Conservation (phyloP, 2,113 vertebrate species). For the Centropus bengalensis region DNA sequence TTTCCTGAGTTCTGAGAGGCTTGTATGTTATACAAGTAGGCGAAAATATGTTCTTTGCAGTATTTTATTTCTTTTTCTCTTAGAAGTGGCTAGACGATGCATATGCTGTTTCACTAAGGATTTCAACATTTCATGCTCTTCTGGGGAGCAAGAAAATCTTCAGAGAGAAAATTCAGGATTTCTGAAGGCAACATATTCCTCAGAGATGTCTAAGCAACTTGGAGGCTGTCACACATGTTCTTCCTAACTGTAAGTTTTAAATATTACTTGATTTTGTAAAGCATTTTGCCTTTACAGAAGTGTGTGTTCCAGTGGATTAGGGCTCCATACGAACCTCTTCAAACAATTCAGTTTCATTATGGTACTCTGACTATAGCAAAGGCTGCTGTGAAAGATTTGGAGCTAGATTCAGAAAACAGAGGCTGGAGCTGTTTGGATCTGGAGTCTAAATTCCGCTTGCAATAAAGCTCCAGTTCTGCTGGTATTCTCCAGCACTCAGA, state of each 20-base stretch:
- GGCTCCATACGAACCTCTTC: neutral
- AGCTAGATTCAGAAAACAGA: neutral
- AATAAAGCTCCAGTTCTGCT: neutral
- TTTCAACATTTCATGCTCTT: neutral
- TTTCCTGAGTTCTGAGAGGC: neutral
- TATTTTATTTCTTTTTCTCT: conserved; percentile 14
- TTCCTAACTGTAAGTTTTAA: neutral
- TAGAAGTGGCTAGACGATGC: neutral
- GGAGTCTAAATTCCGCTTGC: neutral
- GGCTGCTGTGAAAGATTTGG: neutral
- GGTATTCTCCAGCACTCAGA: neutral
- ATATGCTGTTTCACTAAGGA: neutral
- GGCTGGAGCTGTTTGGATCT: neutral
- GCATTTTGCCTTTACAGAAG: neutral
- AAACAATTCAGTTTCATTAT: neutral
- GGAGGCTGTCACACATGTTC: neutral
- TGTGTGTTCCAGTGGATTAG: neutral
- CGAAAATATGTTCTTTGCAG: neutral
- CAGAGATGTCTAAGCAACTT: neutral
- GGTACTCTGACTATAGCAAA: neutral
- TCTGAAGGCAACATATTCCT: neutral
- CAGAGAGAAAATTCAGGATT: neutral
- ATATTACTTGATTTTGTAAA: neutral
- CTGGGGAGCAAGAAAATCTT: neutral
- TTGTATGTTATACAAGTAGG: conserved; percentile 1